Percentiles rank a stretch among this genome's conserved stretches.
phyloP scores from a whole-genome alignment of 2,113 vertebrate species.

The Atlantisia rogersi region DNA sequence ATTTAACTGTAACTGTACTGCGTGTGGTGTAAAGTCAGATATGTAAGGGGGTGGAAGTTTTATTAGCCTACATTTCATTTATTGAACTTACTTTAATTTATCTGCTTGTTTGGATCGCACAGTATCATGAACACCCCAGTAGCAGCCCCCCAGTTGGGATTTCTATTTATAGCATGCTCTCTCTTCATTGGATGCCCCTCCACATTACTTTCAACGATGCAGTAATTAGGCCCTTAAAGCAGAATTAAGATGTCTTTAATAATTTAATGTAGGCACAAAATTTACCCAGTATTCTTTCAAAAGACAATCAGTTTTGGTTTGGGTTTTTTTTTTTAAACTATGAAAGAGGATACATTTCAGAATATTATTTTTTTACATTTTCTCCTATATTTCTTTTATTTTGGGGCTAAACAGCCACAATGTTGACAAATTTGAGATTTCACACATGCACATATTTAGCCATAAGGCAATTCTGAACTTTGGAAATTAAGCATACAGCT shows the following conservation, averaged over 20 bases:
- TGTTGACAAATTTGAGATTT: constrained; percentile 40
- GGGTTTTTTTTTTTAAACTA: background rate
- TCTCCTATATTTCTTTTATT: background rate
- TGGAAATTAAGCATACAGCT: constrained; percentile 40
- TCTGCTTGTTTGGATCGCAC: constrained; percentile 10
- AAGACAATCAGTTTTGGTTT: background rate
- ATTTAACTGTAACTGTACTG: background rate
- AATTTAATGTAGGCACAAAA: constrained; percentile 8
- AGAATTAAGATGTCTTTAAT: constrained; percentile 6
- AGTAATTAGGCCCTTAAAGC: constrained; percentile 21
- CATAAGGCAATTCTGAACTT: constrained; percentile 60
- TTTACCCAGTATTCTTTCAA: background rate
- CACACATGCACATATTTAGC: constrained; percentile 46
- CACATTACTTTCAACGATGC: background rate
- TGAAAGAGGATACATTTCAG: background rate
- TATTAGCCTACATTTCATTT: background rate
- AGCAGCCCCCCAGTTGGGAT: background rate
- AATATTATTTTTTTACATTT: background rate
- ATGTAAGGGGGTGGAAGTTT: background rate
- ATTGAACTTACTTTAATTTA: constrained; percentile 1
- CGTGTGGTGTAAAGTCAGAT: background rate
- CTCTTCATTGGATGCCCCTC: background rate
- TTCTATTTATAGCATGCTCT: constrained; percentile 40
- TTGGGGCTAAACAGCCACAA: constrained; percentile 22
- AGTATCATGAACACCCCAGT: background rate